Percentiles rank a stretch among this genome's conserved stretches.
Conservation (phyloP, 2,888 invertebrate species). For the Zygogramma bicolorata region DNA sequence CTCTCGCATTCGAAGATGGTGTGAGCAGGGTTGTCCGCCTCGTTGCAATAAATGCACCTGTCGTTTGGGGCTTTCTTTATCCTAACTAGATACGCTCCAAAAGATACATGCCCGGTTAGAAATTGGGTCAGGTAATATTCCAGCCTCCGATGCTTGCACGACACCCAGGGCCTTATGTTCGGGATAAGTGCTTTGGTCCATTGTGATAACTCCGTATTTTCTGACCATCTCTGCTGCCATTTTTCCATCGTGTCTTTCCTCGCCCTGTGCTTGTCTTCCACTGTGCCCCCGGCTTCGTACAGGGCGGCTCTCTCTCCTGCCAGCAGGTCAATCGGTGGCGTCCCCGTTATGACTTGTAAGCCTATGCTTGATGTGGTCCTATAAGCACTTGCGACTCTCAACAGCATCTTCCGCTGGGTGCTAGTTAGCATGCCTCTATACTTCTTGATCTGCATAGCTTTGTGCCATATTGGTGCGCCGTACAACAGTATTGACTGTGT, state of each 20-base stretch:
- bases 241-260: background rate
- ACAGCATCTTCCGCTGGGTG: too few species aligned
- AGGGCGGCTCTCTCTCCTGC: background rate
- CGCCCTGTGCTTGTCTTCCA: background rate
- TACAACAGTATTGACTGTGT: too few species aligned
- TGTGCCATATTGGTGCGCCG: too few species aligned
- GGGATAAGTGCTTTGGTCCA: background rate
- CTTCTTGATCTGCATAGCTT: too few species aligned
- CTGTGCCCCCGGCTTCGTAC: background rate
- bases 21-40: constrained; percentile 24
- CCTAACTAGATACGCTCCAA: constrained; percentile 1
- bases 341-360: constrained; percentile 18
- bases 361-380: constrained; percentile 31
- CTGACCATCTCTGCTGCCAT: constrained; percentile 10
- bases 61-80: constrained; percentile 24
- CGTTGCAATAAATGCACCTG: constrained; percentile 15
- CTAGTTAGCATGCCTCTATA: too few species aligned
- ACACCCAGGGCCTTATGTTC: background rate
- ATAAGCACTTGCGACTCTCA: constrained; percentile 29
- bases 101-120: constrained; percentile 4
- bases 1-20: constrained; percentile 26
- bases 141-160: background rate
- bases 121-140: background rate
- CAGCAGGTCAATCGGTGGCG: constrained; percentile 24
- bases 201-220: background rate